Conservation (phyloP, 2,888 invertebrate genomes). For the Spilosoma lubricipeda region DNA sequence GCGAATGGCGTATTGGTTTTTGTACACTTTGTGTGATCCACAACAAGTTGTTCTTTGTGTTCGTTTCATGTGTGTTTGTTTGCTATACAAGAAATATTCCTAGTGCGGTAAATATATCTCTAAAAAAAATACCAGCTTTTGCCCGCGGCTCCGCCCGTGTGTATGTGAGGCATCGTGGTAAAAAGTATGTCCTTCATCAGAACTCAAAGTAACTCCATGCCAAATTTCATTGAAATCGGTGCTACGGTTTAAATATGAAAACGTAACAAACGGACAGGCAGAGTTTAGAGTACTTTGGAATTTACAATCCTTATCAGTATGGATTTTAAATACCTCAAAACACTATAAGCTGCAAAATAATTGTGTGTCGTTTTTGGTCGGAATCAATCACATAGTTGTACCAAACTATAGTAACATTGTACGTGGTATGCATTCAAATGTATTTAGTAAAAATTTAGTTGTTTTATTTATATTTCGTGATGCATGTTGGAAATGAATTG, state of each 20-base stretch:
- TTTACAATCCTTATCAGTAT: too few relatives aligned
- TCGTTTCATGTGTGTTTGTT: too few relatives aligned
- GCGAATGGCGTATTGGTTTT: too few relatives aligned
- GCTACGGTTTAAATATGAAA: not conserved
- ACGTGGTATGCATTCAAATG: not conserved
- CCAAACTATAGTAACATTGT: not conserved
- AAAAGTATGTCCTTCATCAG: too few relatives aligned
- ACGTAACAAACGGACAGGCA: too few relatives aligned
- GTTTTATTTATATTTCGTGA: not conserved
- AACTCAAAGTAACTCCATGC: not conserved
- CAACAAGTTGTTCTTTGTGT: too few relatives aligned
- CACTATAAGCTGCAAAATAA: not conserved
- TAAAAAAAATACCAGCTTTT: not conserved
- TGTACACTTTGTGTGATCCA: too few relatives aligned
- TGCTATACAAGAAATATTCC: too few relatives aligned
- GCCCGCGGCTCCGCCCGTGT: too few relatives aligned
- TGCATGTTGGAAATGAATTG: not conserved
- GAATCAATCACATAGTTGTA: not conserved
- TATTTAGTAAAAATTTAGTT: not conserved
- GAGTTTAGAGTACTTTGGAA: too few relatives aligned
- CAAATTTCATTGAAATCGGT: not conserved
- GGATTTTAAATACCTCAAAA: not conserved
- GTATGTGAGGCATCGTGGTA: too few relatives aligned
- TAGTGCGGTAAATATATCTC: not conserved
- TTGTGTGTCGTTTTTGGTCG: not conserved